Evolutionary conservation across 2,888 invertebrate genomes (phyloP), one percentile per base, ranked within the genome.

Genomic region (Tolmerus cingulatus): DNA sequence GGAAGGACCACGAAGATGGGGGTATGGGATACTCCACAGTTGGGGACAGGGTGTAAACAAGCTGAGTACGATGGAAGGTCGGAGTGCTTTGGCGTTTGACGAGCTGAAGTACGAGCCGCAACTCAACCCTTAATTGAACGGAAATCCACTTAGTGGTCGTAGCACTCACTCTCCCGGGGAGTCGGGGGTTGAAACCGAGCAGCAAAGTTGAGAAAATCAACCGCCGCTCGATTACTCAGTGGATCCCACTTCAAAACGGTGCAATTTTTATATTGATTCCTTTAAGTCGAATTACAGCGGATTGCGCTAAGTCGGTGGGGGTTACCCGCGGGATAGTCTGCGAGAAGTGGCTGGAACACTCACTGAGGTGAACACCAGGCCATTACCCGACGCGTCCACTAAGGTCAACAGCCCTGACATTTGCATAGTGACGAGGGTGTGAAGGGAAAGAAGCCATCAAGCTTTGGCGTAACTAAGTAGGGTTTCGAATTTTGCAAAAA

Each of bases 121-220:
- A 19, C 76, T 34, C 34, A 34, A 76, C 40, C 76, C 40, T 76
- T 76, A 76, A 76, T 76, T 76, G 76, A 40, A 76, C 76, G 76
- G 76, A 76, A 76, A 76, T 76, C 76, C 76, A 76, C 34, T 76
- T 76, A 76, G 76, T 76, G 76, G 76, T 74, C 34, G 74, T 37
- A 19, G 40, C 30, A 76, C 66, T 66, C 51, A n/a, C 46, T 51
- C 51, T 19, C 40, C 40, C 40, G 12, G 1, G 40, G 40, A 0
- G 1, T 12, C 40, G 9, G 40, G 40, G 40, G 40, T 12, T 5
- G n/a, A 16, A 51, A 8, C 19, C 34, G n/a, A 40, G 3, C 30
- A 76, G 19, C 19, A 23, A 27, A 66, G 66, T 66, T 66, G 66
- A 66, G 12, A 23, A 66, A 66, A 23, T 66, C 27, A 66, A 27